Evolutionary conservation across 2,113 vertebrate genomes (phyloP).

Genomic region (Hemicordylus capensis): DNA sequence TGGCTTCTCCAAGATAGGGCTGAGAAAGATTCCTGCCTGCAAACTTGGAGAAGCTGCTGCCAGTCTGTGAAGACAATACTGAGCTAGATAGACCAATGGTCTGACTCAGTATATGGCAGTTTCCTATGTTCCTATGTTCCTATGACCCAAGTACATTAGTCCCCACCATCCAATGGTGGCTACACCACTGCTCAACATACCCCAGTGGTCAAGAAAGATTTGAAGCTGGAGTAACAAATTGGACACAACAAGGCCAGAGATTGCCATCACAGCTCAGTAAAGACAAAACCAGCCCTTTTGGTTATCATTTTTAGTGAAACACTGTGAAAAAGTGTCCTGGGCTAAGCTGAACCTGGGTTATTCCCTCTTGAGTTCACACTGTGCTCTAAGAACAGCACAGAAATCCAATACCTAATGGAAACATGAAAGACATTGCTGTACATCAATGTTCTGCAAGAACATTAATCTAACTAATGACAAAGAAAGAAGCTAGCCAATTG

Average conservation of each 20-base stretch:
- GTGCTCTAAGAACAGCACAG: background rate
- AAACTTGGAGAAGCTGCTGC: too few relatives aligned
- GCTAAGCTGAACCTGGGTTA: background rate
- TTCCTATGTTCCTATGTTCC: too few relatives aligned
- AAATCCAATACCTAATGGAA: background rate
- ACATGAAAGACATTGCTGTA: background rate
- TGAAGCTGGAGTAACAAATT: background rate
- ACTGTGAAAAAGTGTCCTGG: background rate
- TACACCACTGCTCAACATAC: too few relatives aligned
- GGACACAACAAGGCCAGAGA: background rate
- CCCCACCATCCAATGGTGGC: too few relatives aligned
- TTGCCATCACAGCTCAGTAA: background rate
- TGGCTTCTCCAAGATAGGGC: too few relatives aligned
- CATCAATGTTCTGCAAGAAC: background rate
- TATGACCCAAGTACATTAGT: too few relatives aligned
- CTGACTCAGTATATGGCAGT: too few relatives aligned
- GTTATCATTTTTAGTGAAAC: background rate
- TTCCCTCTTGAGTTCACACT: background rate
- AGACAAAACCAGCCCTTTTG: background rate
- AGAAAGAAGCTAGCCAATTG: background rate
- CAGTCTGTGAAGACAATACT: too few relatives aligned
- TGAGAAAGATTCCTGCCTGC: too few relatives aligned
- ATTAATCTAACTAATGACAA: background rate
- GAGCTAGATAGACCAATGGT: too few relatives aligned
- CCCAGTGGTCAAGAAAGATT: too few relatives aligned